Evolutionary conservation across 2,797 vertebrate genomes (phyloP).

Genomic region (Xiphorhynchus erythropygius): DNA sequence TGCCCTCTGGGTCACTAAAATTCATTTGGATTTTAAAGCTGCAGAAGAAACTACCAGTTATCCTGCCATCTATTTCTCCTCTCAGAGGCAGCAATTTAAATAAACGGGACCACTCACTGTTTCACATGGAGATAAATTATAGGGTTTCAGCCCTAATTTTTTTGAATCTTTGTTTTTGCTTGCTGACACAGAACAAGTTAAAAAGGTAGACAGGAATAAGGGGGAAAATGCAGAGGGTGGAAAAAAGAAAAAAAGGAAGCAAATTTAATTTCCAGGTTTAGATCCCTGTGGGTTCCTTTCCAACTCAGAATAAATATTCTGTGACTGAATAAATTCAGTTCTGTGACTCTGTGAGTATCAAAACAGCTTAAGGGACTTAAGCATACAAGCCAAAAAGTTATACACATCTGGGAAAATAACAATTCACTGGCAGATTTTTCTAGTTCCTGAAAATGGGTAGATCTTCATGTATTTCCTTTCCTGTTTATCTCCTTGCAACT

Average conservation of each 20-base stretch:
- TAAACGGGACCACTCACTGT: background rate
- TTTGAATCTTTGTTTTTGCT: background rate
- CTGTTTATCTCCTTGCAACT: constrained; percentile 24
- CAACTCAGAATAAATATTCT: background rate
- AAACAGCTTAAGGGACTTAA: background rate
- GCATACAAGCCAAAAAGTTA: background rate
- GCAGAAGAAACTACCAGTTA: background rate
- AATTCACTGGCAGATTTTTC: background rate
- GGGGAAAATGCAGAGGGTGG: rapidly evolving
- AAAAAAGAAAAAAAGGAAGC: background rate
- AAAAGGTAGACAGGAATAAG: background rate
- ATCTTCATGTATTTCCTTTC: background rate
- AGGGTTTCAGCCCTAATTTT: background rate
- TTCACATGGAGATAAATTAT: background rate
- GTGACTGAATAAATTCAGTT: background rate
- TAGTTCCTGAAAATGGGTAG: background rate
- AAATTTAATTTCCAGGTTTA: background rate
- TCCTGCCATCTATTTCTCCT: background rate
- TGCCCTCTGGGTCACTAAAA: background rate
- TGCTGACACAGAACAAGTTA: background rate
- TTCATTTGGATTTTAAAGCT: background rate
- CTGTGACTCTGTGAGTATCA: background rate
- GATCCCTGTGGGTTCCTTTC: background rate
- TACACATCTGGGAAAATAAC: background rate
- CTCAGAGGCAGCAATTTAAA: background rate